phyloP scores from a whole-genome alignment of 2,797 vertebrate species.

The Orestias chungarensis region DNA sequence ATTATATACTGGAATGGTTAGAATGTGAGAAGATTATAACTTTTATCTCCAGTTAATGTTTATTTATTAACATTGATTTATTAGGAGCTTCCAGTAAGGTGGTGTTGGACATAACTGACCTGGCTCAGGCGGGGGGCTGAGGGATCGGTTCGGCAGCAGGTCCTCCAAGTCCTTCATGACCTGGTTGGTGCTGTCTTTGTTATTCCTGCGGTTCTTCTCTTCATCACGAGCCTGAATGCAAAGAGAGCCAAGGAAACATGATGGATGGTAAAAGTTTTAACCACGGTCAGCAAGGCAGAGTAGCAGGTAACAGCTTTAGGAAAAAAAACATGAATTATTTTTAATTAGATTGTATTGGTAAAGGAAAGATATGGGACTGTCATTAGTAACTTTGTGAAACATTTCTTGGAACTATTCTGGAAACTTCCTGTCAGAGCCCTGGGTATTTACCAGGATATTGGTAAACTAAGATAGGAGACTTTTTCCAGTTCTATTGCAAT shows the following conservation, averaged over 20 bases:
- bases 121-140: conserved; percentile 55
- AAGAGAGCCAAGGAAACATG: neutral
- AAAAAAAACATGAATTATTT: no score
- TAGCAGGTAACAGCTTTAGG: neutral
- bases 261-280: neutral
- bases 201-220: conserved; percentile 93
- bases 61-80: neutral
- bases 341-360: no score
- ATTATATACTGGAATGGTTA: neutral
- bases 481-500: neutral
- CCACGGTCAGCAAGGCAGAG: neutral
- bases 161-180: conserved; percentile 87
- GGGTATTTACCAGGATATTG: neutral
- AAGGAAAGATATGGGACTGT: neutral
- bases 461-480: neutral
- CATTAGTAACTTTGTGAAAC: no score
- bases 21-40: no score
- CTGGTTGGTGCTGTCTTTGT: conserved; percentile 85
- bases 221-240: conserved; percentile 87
- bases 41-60: neutral
- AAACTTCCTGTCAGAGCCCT: neutral
- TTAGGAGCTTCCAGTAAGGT: neutral
- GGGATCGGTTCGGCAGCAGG: conserved; percentile 74
- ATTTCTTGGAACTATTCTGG: no score
- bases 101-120: conserved; percentile 46